A percentile compares a stretch with the other conserved stretches of the same genome.
phyloP scores from a whole-genome alignment of 2,113 vertebrate species.

The Phylloscopus trochiloides region DNA sequence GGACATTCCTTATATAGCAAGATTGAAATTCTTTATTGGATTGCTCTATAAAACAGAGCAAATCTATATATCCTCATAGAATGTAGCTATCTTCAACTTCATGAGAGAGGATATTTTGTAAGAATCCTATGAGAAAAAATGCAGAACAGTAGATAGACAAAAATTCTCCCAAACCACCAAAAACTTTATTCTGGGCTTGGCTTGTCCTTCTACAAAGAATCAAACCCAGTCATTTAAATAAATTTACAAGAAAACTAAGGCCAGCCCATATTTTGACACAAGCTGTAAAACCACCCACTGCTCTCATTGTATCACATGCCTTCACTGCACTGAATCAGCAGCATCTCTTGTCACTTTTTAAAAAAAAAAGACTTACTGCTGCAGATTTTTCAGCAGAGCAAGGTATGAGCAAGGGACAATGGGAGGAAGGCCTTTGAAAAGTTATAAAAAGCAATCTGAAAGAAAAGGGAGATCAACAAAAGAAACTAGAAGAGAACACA shows the following conservation, averaged over 20 bases:
- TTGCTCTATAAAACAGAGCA: neutral
- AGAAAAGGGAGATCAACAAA: neutral
- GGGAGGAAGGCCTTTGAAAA: neutral
- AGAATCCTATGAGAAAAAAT: neutral
- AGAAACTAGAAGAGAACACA: neutral
- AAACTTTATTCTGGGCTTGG: neutral
- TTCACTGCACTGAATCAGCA: slow-evolving; percentile 2
- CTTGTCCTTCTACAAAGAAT: neutral
- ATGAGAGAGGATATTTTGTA: neutral
- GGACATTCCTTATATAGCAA: neutral
- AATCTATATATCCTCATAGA: neutral
- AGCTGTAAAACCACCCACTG: neutral
- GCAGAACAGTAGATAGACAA: neutral
- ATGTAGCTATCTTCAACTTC: neutral
- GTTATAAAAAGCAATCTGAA: slow-evolving; percentile 16
- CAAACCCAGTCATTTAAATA: neutral
- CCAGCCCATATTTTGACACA: neutral
- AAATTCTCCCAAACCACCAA: neutral
- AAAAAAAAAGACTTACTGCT: neutral
- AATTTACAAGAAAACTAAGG: neutral
- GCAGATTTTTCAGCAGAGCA: neutral
- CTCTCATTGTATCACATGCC: neutral
- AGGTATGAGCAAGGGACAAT: neutral
- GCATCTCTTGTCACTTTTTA: neutral
- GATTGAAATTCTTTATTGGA: neutral